A percentile compares a stretch with the other conserved stretches of the same genome.
Conservation (phyloP, 2,797 vertebrate genomes). For the Coregonus suidteri region DNA sequence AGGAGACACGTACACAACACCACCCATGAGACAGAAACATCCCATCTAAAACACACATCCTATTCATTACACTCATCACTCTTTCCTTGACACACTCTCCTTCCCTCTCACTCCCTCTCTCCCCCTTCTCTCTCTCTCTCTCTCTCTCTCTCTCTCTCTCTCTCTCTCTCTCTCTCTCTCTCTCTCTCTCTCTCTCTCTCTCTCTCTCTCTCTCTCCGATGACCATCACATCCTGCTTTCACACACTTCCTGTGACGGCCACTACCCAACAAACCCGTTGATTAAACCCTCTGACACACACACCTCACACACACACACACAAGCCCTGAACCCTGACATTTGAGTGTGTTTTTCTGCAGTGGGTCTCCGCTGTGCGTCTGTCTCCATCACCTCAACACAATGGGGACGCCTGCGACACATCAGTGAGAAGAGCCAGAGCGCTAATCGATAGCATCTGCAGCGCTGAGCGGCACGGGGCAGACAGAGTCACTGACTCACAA, state of each 20-base stretch:
- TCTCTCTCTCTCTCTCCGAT: constrained; percentile 12
- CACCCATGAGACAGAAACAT: too few relatives aligned
- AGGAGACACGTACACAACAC: too few relatives aligned
- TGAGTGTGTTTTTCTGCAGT: constrained; percentile 62
- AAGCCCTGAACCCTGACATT: constrained; percentile 58
- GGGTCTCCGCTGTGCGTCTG: constrained; percentile 15
- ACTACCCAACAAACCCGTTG: constrained; percentile 20
- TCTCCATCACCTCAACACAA: constrained; percentile 43
- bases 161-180: constrained; percentile 9
- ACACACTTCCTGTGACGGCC: constrained; percentile 18
- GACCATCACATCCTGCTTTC: constrained; percentile 51
- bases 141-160: neutral
- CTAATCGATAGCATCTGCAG: constrained; percentile 53
- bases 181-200: neutral
- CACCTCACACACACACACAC: constrained; percentile 11
- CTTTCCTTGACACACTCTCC: neutral
- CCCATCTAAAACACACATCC: too few relatives aligned
- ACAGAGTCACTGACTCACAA: neutral
- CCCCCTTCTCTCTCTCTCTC: neutral
- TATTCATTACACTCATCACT: neutral
- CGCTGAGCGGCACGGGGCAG: constrained; percentile 9
- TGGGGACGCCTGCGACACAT: constrained; percentile 29
- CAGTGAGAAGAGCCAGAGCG: constrained; percentile 45
- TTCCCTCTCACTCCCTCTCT: neutral
- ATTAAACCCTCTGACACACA: constrained; percentile 31